These are phyloP conservation scores for Stenichneumon culpator DNA, from an alignment of 2,888 invertebrate species.

Conservation along the genomic window DNA sequence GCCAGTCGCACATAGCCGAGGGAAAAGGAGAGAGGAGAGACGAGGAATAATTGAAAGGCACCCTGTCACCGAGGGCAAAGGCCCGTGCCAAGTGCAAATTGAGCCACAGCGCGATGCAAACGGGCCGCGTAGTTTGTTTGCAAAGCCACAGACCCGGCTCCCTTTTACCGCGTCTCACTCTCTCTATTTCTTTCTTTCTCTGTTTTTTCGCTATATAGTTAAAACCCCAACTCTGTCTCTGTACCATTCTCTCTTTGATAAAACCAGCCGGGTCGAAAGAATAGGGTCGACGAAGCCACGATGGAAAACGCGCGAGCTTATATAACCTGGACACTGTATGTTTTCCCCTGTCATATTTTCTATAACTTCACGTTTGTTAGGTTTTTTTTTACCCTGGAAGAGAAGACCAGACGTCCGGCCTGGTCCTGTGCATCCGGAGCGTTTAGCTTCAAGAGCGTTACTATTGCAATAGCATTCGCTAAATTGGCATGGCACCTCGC, in stretches of 20 bases:
- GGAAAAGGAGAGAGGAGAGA: conserved; percentile 68
- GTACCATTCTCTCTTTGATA: conserved; percentile 56
- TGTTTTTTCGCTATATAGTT: neutral
- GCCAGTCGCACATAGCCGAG: conserved; percentile 21
- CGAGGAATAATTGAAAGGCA: conserved; percentile 80
- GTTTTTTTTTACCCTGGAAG: neutral
- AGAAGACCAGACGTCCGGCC: too few species aligned
- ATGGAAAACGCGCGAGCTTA: neutral
- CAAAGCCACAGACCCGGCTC: conserved; percentile 61
- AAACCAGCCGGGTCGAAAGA: conserved; percentile 47
- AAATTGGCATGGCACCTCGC: too few species aligned
- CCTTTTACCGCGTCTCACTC: conserved; percentile 29
- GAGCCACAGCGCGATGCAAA: conserved; percentile 73
- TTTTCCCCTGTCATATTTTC: neutral
- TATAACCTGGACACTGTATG: neutral
- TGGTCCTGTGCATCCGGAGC: too few species aligned
- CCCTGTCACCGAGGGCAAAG: conserved; percentile 74
- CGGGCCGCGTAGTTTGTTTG: conserved; percentile 72
- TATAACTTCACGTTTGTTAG: neutral
- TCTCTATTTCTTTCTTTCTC: conserved; percentile 14
- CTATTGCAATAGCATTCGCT: too few species aligned
- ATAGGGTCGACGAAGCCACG: conserved; percentile 39
- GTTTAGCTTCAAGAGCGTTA: too few species aligned
- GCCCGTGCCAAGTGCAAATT: conserved; percentile 78
- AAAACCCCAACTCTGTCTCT: conserved; percentile 1